phyloP scores from a whole-genome alignment of 2,113 vertebrate species.

The Ptilorrhoa leucosticta region DNA sequence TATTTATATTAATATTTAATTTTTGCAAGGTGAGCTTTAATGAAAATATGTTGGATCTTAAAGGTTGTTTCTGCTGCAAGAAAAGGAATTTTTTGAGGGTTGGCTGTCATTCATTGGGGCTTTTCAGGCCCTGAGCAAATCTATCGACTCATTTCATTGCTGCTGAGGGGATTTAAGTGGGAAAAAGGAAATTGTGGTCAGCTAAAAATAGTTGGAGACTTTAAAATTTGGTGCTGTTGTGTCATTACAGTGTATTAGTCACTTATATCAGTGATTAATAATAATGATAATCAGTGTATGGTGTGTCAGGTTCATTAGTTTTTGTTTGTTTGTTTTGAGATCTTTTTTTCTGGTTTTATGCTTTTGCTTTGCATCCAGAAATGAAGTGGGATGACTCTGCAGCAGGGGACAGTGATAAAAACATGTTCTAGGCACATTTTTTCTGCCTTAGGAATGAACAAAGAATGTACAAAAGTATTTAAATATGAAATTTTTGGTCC shows the following conservation, averaged over 20 bases:
- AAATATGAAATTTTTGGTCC: neutral
- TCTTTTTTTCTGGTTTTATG: neutral
- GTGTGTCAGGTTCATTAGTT: neutral
- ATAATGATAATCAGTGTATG: neutral
- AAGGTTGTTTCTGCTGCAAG: neutral
- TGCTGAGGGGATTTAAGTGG: neutral
- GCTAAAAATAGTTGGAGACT: neutral
- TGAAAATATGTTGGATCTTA: accelerated
- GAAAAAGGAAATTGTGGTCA: neutral
- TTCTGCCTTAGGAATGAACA: neutral
- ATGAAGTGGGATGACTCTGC: neutral
- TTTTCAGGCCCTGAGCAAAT: neutral
- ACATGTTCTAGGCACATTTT: accelerated
- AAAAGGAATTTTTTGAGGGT: neutral
- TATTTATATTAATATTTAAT: neutral
- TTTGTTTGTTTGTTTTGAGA: too few relatives aligned
- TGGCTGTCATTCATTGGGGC: accelerated
- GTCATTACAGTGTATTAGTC: neutral
- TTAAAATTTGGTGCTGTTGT: neutral
- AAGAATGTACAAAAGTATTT: neutral
- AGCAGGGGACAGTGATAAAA: neutral
- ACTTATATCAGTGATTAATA: neutral
- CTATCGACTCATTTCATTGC: neutral
- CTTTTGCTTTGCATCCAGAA: neutral
- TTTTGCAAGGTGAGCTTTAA: neutral